Conservation (phyloP, 2,888 invertebrate species). For the Mesorhabditis spiculigera region DNA sequence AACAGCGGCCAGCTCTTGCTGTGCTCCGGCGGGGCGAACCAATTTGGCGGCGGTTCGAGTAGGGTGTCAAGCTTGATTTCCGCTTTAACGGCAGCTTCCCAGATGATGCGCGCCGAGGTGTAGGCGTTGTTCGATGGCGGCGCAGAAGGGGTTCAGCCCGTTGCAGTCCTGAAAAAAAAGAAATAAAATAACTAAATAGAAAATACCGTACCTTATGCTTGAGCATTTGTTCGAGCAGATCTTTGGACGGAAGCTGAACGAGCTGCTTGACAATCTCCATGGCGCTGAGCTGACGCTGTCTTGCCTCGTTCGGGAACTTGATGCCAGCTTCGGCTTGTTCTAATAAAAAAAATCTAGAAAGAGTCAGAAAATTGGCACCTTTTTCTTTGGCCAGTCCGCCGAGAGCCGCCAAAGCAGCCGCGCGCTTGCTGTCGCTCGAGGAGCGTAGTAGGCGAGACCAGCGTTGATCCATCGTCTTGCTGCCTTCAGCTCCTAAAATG, state of each 20-base stretch:
- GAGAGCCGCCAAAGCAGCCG: not conserved
- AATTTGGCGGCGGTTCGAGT: not conserved
- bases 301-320: constrained; percentile 66
- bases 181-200: no score
- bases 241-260: constrained; percentile 74
- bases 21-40: constrained; percentile 57
- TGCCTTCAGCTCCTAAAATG: not conserved
- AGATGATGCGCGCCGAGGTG: constrained; percentile 81
- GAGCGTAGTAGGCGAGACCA: not conserved
- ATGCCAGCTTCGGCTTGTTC: constrained; percentile 22
- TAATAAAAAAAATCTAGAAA: not conserved
- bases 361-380: not conserved
- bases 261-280: constrained; percentile 76
- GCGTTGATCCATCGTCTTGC: not conserved
- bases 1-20: constrained; percentile 88
- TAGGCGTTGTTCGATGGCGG: constrained; percentile 86
- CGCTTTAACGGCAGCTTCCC: constrained; percentile 69
- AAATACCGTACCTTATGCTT: constrained; percentile 8
- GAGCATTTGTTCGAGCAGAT: constrained; percentile 13
- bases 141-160: constrained; percentile 95
- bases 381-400: not conserved
- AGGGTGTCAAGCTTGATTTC: constrained; percentile 3
- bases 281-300: constrained; percentile 79
- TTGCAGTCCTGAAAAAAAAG: constrained; percentile 74
- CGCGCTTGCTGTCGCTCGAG: not conserved